Conservation (phyloP, 2,113 vertebrate species). For the Nibea albiflora region DNA sequence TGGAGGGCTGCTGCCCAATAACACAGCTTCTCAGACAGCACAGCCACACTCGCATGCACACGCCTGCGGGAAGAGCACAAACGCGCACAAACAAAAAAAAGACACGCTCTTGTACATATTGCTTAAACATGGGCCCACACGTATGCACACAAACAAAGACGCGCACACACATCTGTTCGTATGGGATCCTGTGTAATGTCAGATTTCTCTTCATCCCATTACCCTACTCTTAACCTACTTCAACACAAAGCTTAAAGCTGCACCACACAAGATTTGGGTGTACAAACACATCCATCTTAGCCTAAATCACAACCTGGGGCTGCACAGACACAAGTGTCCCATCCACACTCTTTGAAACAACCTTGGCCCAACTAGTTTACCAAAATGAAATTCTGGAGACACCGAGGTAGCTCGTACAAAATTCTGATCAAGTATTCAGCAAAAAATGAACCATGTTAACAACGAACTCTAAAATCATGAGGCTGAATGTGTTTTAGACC, state of each 20-base stretch:
- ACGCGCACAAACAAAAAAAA: background rate
- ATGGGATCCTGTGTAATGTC: background rate
- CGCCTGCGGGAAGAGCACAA: conserved; percentile 15
- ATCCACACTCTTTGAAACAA: background rate
- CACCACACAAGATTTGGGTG: conserved; percentile 2
- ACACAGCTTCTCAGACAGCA: conserved; percentile 63
- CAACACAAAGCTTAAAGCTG: background rate
- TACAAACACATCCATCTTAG: conserved; percentile 15
- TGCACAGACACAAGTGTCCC: background rate
- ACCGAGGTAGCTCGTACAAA: background rate
- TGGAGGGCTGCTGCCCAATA: conserved; percentile 64
- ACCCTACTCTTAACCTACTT: background rate
- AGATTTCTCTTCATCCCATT: background rate
- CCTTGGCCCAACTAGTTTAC: background rate
- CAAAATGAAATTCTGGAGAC: background rate
- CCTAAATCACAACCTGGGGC: background rate
- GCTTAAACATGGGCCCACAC: background rate
- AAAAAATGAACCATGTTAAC: background rate
- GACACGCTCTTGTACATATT: background rate
- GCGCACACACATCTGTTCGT: background rate
- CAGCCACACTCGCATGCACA: conserved; percentile 27
- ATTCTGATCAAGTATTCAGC: background rate
- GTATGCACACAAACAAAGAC: background rate
- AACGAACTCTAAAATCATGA: background rate
- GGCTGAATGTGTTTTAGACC: background rate